These are phyloP conservation scores for Pyxicephalus adspersus DNA, from an alignment of 2,113 vertebrate genomes.

Conservation along the genomic window DNA sequence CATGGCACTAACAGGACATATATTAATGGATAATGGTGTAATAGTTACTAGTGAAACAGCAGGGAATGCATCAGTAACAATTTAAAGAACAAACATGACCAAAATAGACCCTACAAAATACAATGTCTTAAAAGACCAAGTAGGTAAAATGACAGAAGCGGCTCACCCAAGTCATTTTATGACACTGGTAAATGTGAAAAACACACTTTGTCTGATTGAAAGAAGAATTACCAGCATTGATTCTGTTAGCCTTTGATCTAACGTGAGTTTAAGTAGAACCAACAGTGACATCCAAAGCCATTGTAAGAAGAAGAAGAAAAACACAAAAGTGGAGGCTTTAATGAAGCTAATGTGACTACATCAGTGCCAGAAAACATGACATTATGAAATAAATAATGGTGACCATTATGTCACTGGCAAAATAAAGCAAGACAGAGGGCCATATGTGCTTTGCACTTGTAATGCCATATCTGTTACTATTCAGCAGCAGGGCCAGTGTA, in stretches of 20 bases:
- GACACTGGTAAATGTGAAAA: slow-evolving; percentile 22
- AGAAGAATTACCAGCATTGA: slow-evolving; percentile 7
- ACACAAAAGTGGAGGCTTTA: slow-evolving; percentile 34
- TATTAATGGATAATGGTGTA: slow-evolving; percentile 18
- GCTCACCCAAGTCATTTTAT: slow-evolving; percentile 7
- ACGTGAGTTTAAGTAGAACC: slow-evolving; percentile 31
- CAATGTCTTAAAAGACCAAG: slow-evolving; percentile 13
- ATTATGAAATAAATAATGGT: slow-evolving; percentile 22
- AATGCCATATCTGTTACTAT: slow-evolving; percentile 11
- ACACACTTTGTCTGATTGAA: background rate
- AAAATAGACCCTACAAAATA: slow-evolving; percentile 9
- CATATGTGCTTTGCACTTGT: slow-evolving; percentile 1
- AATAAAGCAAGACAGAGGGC: slow-evolving; percentile 19
- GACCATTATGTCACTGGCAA: slow-evolving; percentile 25
- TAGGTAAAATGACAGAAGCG: background rate
- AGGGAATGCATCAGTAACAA: slow-evolving; percentile 21
- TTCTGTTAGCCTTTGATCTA: slow-evolving; percentile 18
- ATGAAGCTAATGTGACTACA: slow-evolving; percentile 40
- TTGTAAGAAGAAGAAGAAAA: slow-evolving; percentile 22
- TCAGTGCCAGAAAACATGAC: background rate
- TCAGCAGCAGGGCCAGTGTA: slow-evolving; percentile 28
- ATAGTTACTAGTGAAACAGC: slow-evolving; percentile 29
- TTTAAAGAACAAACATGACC: slow-evolving; percentile 15
- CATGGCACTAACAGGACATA: background rate
- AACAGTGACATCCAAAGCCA: slow-evolving; percentile 18